Evolutionary conservation across 2,113 vertebrate genomes (phyloP).

Genomic region (Labeo catla): DNA sequence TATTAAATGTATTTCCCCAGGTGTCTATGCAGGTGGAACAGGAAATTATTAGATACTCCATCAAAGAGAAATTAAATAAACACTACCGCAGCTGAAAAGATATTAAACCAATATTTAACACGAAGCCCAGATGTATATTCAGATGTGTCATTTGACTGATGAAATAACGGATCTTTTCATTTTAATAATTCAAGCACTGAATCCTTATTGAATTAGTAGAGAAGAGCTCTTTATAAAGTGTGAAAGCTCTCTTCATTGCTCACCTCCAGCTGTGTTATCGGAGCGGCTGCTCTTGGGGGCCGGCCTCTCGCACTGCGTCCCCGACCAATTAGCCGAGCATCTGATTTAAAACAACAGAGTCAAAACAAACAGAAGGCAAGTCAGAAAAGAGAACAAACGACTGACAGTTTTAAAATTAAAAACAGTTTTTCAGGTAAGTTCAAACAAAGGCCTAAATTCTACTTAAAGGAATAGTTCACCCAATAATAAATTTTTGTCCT

Average conservation of each 20-base stretch:
- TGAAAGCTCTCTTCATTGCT: constrained; percentile 68
- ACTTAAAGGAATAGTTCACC: background rate
- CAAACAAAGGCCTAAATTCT: background rate
- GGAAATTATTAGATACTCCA: constrained; percentile 44
- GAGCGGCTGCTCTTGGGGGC: constrained; percentile 98
- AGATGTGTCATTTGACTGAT: constrained; percentile 23
- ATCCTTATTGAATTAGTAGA: constrained; percentile 42
- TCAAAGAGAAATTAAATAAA: constrained; percentile 41
- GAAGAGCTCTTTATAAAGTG: constrained; percentile 25
- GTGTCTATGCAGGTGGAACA: constrained; percentile 39
- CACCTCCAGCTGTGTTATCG: constrained; percentile 92
- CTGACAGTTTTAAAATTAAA: constrained; percentile 13
- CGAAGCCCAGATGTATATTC: constrained; percentile 36
- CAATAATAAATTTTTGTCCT: background rate
- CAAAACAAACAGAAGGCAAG: background rate
- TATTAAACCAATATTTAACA: constrained; percentile 46
- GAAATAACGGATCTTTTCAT: constrained; percentile 30
- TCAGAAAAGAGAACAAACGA: background rate
- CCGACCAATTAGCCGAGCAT: constrained; percentile 97
- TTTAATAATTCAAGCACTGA: constrained; percentile 35
- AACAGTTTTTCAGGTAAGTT: background rate
- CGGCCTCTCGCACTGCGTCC: constrained; percentile 96
- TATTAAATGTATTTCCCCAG: constrained; percentile 28
- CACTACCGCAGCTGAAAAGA: constrained; percentile 25
- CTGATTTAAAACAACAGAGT: constrained; percentile 78